A percentile compares a stretch with the other conserved stretches of the same genome.
These are phyloP conservation scores for Sternotherus odoratus DNA, from an alignment of 2,797 vertebrate species.

Conservation along the genomic window DNA sequence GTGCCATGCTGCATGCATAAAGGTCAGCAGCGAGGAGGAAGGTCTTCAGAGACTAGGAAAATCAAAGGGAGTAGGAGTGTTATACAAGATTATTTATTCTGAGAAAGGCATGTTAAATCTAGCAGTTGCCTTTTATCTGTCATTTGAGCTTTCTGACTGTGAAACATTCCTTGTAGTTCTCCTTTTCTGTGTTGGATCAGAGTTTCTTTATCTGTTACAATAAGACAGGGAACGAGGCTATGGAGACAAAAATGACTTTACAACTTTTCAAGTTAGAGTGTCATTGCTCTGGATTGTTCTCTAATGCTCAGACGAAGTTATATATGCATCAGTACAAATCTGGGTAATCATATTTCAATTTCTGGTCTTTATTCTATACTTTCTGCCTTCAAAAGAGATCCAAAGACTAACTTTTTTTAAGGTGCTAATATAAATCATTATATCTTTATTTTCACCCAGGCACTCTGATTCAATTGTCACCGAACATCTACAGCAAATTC, in stretches of 20 bases:
- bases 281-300: background rate
- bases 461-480: background rate
- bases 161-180: background rate
- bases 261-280: background rate
- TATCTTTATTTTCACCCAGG: background rate
- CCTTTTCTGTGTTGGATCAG: background rate
- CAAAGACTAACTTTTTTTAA: background rate
- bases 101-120: background rate
- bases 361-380: background rate
- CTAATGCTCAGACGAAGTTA: background rate
- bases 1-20: accelerated
- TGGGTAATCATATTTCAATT: background rate
- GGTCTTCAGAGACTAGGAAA: background rate
- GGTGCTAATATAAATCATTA: conserved; percentile 9
- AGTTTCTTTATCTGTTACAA: background rate
- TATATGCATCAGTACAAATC: background rate
- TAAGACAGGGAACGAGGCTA: background rate
- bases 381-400: background rate
- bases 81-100: background rate
- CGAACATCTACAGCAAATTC: background rate
- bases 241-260: background rate
- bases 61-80: background rate
- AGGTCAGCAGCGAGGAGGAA: background rate
- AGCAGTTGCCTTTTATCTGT: background rate
- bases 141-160: background rate